Evolutionary conservation across 2,797 vertebrate genomes (phyloP).

Genomic region (Halcyon badia): DNA sequence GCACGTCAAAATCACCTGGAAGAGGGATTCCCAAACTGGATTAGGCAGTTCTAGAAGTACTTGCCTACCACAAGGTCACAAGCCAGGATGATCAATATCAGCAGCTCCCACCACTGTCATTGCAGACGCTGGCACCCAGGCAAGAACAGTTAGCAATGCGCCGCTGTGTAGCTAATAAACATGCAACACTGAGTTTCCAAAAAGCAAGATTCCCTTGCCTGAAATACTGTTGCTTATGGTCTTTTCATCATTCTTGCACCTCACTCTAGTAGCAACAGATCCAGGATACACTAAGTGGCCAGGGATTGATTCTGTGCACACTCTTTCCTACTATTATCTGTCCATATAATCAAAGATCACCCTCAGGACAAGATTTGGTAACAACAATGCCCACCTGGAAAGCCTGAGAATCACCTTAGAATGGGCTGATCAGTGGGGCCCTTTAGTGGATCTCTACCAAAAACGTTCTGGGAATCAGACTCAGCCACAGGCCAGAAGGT

Average conservation of each 20-base stretch:
- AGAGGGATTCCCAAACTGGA: background rate
- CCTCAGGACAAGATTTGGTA: background rate
- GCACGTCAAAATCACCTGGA: background rate
- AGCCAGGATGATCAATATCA: background rate
- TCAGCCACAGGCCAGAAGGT: background rate
- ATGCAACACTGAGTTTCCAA: background rate
- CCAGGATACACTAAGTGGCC: background rate
- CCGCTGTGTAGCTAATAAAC: background rate
- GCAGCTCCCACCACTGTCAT: background rate
- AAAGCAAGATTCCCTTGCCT: background rate
- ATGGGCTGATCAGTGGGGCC: background rate
- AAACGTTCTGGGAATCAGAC: accelerated
- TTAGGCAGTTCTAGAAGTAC: background rate
- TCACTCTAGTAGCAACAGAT: background rate
- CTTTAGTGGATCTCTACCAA: background rate
- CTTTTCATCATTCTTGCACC: background rate
- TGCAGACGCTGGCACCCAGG: accelerated
- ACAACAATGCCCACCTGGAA: background rate
- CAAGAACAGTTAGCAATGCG: background rate
- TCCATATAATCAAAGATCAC: background rate
- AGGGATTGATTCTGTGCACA: accelerated
- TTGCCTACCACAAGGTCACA: background rate
- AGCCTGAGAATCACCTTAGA: background rate
- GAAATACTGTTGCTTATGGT: background rate
- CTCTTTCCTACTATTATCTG: background rate